Evolutionary conservation across 2,113 vertebrate genomes (phyloP).

Genomic region (Corydoras maculifer): DNA sequence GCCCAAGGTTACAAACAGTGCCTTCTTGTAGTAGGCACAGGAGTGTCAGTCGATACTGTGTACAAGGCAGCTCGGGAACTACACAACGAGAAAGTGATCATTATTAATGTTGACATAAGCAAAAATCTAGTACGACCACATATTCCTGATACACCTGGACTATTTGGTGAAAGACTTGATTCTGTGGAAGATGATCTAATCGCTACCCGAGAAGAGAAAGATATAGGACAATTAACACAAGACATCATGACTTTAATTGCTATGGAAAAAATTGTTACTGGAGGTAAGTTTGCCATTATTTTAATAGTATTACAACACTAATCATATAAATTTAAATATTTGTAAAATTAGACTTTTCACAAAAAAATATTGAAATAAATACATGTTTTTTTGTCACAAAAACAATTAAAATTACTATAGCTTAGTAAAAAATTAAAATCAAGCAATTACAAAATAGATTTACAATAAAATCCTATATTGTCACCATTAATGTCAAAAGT

Average conservation of each 20-base stretch:
- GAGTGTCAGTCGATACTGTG: conserved; percentile 58
- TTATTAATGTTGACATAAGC: conserved; percentile 58
- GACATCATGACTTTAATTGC: conserved; percentile 48
- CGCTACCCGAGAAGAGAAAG: conserved; percentile 26
- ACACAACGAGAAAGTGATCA: conserved; percentile 56
- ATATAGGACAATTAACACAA: neutral
- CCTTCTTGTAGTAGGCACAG: conserved; percentile 65
- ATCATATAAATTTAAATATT: neutral
- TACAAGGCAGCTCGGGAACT: conserved; percentile 48
- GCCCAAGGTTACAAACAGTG: conserved; percentile 60
- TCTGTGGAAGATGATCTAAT: conserved; percentile 10
- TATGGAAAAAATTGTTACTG: conserved; percentile 12
- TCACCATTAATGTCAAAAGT: no score
- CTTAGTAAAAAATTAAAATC: no score
- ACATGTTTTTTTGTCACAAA: no score
- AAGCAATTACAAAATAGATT: no score
- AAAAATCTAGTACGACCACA: conserved; percentile 4
- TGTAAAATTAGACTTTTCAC: neutral
- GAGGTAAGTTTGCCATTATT: conserved; percentile 31
- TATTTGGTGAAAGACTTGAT: neutral
- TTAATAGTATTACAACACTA: neutral
- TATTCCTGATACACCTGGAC: neutral
- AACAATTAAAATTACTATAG: no score
- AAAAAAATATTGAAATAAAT: no score
- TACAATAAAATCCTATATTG: no score